These are phyloP conservation scores for Scomberomorus guttatus DNA, from an alignment of 2,797 vertebrate species.

Conservation along the genomic window DNA sequence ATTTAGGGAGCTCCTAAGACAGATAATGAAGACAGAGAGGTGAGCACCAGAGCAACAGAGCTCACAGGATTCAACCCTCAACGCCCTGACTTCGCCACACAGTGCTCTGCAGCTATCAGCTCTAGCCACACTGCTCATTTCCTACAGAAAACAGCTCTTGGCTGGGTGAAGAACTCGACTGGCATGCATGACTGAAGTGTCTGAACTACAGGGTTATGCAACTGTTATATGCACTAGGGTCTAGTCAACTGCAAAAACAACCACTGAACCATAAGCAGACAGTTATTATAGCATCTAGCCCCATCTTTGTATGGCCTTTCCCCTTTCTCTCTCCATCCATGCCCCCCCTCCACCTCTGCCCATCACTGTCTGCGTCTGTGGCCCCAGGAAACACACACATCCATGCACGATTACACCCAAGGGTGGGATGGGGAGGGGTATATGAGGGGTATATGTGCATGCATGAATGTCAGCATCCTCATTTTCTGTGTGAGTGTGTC, in stretches of 20 bases:
- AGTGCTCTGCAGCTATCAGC: conserved; percentile 21
- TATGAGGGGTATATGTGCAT: not conserved
- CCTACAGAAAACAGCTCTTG: conserved; percentile 33
- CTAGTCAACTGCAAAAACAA: conserved; percentile 67
- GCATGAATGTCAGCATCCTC: conserved; percentile 20
- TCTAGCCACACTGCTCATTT: conserved; percentile 12
- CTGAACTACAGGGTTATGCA: conserved; percentile 61
- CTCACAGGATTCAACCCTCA: conserved; percentile 10
- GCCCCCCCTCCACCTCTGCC: conserved; percentile 28
- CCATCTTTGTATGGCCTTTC: conserved; percentile 47
- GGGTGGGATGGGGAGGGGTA: conserved; percentile 18
- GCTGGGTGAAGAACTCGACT: conserved; percentile 2
- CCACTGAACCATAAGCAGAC: conserved; percentile 64
- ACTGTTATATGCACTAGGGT: conserved; percentile 51
- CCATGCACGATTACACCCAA: conserved; percentile 60
- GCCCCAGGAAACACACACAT: conserved; percentile 65
- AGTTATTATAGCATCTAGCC: conserved; percentile 75
- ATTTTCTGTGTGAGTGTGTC: conserved; percentile 10
- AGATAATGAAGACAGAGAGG: conserved; percentile 64
- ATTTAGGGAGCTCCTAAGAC: conserved; percentile 37
- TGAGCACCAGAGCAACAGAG: conserved; percentile 3
- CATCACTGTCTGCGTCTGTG: conserved; percentile 61
- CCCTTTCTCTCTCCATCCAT: conserved; percentile 19
- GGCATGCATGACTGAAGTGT: conserved; percentile 65
- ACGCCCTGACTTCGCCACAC: conserved; percentile 8